Evolutionary conservation across 2,888 invertebrate species (phyloP).

Genomic region (Octonoba sinensis): DNA sequence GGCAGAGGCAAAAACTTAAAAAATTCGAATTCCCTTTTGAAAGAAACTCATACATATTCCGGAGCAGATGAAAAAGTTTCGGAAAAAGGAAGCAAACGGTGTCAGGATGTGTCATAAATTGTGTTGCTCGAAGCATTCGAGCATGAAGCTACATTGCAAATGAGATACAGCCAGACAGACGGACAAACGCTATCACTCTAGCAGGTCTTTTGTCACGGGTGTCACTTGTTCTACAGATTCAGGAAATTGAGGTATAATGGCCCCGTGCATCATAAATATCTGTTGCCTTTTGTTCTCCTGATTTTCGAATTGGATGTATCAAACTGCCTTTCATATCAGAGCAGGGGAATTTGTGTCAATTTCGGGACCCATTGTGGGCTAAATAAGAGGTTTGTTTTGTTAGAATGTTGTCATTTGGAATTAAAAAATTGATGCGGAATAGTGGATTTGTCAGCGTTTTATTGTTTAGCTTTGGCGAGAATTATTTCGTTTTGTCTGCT

Average conservation of each 20-base stretch:
- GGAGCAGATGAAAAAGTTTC: no score
- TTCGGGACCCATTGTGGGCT: not conserved
- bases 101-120: conserved; percentile 24
- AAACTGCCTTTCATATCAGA: conserved; percentile 9
- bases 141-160: conserved; percentile 16
- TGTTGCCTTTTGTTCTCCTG: conserved; percentile 20
- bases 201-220: conserved; percentile 24
- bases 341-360: conserved; percentile 22
- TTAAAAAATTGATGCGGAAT: no score
- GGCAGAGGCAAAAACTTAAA: no score
- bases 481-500: no score
- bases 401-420: no score
- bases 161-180: conserved; percentile 16
- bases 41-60: no score
- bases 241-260: conserved; percentile 36
- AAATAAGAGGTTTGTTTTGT: no score
- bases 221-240: conserved; percentile 11
- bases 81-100: conserved; percentile 6
- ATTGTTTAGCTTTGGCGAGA: no score
- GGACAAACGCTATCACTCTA: not conserved
- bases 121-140: conserved; percentile 11
- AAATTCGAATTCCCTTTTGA: no score
- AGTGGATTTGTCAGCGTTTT: no score
- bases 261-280: conserved; percentile 10
- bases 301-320: conserved; percentile 12